A percentile compares a stretch with the other conserved stretches of the same genome.
phyloP scores from a whole-genome alignment of 1,140 invertebrate species.

The Ceratosolen solmsi region DNA sequence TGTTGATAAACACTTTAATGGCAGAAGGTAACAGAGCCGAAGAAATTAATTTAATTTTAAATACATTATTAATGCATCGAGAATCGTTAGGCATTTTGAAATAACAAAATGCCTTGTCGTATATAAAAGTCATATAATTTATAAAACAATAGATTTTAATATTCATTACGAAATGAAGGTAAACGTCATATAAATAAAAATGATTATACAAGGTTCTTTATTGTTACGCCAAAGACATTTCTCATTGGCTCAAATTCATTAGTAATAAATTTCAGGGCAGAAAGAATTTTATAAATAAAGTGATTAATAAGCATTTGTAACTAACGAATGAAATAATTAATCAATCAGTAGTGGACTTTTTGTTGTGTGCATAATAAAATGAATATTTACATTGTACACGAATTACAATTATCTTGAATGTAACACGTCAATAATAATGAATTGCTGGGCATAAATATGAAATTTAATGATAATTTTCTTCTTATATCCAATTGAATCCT shows the following conservation, averaged over 20 bases:
- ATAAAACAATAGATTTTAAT: slow-evolving; percentile 28
- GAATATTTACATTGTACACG: neutral
- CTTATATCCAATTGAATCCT: neutral
- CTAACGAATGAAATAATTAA: neutral
- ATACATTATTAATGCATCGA: slow-evolving; percentile 9
- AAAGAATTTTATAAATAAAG: neutral
- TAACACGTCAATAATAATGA: neutral
- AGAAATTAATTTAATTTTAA: neutral
- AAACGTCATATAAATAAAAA: neutral
- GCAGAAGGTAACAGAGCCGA: neutral
- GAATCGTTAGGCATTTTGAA: neutral
- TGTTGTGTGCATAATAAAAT: neutral
- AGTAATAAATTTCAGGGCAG: neutral
- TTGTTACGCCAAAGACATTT: neutral
- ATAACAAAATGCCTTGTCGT: neutral
- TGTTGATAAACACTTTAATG: neutral
- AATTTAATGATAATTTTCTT: neutral
- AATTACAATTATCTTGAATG: neutral
- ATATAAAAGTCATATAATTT: neutral
- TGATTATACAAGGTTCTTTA: neutral
- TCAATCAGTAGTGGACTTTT: neutral
- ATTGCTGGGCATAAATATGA: neutral
- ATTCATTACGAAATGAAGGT: slow-evolving; percentile 18
- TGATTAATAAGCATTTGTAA: neutral
- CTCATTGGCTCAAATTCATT: neutral